These are phyloP conservation scores for Hydriomena furcata DNA, from an alignment of 2,888 invertebrate genomes.

Conservation along the genomic window DNA sequence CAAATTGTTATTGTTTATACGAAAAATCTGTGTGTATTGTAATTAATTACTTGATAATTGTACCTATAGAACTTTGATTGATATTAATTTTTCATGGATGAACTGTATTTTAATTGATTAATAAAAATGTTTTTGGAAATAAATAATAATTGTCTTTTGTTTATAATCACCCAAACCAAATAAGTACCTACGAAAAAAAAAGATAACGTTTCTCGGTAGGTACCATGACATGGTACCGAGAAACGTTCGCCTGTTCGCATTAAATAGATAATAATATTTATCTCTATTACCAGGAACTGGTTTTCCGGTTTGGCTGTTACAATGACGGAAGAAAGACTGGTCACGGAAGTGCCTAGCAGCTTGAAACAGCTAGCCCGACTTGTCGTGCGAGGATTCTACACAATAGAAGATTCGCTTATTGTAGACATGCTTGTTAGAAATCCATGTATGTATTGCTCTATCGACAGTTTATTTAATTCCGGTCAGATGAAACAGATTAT, in stretches of 20 bases:
- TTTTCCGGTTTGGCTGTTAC: slow-evolving; percentile 12
- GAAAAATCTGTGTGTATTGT: slow-evolving; percentile 3
- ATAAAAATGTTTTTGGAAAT: slow-evolving; percentile 32
- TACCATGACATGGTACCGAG: too few species aligned
- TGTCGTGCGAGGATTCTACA: slow-evolving; percentile 96
- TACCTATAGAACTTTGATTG: slow-evolving; percentile 13
- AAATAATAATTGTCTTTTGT: slow-evolving; percentile 8
- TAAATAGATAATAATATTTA: neutral
- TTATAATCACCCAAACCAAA: neutral
- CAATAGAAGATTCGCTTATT: slow-evolving; percentile 96
- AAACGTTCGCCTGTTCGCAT: too few species aligned
- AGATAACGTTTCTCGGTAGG: neutral
- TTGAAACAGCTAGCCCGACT: slow-evolving; percentile 95
- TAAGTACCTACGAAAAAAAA: too few species aligned
- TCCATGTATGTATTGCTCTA: slow-evolving; percentile 87
- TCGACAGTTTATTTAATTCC: neutral
- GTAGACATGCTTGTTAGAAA: slow-evolving; percentile 98
- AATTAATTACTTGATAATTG: slow-evolving; percentile 13
- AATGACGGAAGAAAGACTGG: slow-evolving; percentile 88
- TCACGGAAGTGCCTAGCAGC: slow-evolving; percentile 96
- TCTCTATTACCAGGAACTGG: slow-evolving; percentile 21
- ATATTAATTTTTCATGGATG: slow-evolving; percentile 24
- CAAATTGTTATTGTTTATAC: too few species aligned
- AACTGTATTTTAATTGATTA: slow-evolving; percentile 34
- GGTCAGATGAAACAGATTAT: too few species aligned